phyloP scores from a whole-genome alignment of 2,888 invertebrate species.

The Julus scandinavius region DNA sequence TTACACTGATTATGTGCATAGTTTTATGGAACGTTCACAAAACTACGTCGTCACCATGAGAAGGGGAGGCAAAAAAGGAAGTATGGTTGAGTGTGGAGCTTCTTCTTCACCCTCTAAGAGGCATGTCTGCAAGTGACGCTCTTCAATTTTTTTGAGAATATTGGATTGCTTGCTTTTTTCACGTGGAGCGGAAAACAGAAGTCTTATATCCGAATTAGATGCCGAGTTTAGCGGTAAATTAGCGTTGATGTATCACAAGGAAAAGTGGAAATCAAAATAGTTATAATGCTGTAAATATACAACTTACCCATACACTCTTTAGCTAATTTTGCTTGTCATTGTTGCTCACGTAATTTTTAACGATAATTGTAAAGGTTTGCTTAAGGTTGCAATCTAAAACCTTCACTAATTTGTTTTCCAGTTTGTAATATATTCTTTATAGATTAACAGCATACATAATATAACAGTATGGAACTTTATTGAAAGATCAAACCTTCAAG shows the following conservation, averaged over 20 bases:
- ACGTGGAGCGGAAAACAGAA: neutral
- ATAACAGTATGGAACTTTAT: no score
- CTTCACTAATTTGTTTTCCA: no score
- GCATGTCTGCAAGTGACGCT: constrained; percentile 12
- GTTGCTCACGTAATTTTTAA: no score
- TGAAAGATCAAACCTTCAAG: no score
- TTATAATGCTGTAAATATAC: neutral
- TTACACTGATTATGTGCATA: constrained; percentile 45
- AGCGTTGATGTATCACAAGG: neutral
- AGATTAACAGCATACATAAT: no score
- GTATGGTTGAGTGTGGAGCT: constrained; percentile 13
- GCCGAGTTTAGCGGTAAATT: neutral
- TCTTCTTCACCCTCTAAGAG: constrained; percentile 9
- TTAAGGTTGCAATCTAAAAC: no score
- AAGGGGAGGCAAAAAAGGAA: constrained; percentile 29
- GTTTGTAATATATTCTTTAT: no score
- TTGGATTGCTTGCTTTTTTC: neutral
- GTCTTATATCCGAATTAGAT: neutral
- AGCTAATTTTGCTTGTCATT: neutral
- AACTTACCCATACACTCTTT: neutral
- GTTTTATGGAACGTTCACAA: constrained; percentile 1
- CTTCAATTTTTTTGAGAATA: constrained; percentile 11
- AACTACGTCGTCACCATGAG: constrained; percentile 7
- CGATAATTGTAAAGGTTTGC: neutral
- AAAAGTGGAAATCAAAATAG: neutral